These are phyloP conservation scores for Bucorvus abyssinicus DNA, from an alignment of 2,797 vertebrate species.

Conservation along the genomic window DNA sequence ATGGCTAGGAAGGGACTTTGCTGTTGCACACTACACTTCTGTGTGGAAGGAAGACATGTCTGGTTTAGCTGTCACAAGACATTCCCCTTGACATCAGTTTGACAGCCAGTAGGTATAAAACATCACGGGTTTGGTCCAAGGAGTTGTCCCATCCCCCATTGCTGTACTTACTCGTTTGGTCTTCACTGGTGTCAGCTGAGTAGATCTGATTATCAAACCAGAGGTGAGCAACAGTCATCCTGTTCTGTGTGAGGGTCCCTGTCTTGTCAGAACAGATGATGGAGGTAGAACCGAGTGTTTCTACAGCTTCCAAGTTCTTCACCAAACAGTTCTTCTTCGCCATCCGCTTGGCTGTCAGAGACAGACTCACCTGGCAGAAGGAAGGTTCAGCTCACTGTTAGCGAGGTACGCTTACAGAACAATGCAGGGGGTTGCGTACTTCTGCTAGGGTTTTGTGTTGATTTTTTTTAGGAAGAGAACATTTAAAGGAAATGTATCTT, in stretches of 20 bases:
- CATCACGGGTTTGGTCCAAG: background rate
- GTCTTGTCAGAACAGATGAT: constrained; percentile 84
- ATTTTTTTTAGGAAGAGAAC: background rate
- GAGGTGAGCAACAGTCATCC: constrained; percentile 82
- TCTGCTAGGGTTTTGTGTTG: accelerated
- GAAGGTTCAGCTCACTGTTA: background rate
- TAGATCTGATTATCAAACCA: constrained; percentile 82
- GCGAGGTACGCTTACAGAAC: background rate
- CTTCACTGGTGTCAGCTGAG: constrained; percentile 79
- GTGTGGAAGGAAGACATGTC: background rate
- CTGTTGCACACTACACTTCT: background rate
- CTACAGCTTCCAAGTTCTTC: constrained; percentile 82
- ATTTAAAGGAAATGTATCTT: background rate
- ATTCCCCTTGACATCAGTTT: background rate
- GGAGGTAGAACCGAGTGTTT: constrained; percentile 80
- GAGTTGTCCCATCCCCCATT: background rate
- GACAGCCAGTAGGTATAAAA: background rate
- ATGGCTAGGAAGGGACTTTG: background rate
- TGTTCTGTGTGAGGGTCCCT: constrained; percentile 81
- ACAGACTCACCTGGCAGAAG: constrained; percentile 75
- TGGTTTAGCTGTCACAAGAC: background rate
- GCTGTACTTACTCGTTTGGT: constrained; percentile 72
- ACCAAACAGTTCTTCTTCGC: constrained; percentile 83
- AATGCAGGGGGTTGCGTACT: accelerated
- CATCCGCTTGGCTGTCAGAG: constrained; percentile 82